A percentile compares a stretch with the other conserved stretches of the same genome.
Evolutionary conservation across 2,113 vertebrate species (phyloP).

Genomic region (Catharus fuscescens): DNA sequence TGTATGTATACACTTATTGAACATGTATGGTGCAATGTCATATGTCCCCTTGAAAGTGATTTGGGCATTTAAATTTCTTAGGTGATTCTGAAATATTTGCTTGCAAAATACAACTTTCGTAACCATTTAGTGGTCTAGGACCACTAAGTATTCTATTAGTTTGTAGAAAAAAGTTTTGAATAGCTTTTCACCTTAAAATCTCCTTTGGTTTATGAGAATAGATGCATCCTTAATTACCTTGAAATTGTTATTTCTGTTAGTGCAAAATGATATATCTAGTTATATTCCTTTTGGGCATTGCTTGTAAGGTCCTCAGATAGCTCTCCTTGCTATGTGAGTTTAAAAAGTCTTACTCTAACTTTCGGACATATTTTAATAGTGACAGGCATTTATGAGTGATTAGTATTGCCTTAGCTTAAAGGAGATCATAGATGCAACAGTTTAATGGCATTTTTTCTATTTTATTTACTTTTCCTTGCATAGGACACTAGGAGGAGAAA

Average conservation of each 20-base stretch:
- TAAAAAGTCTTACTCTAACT: background rate
- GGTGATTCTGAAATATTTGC: background rate
- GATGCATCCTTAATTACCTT: background rate
- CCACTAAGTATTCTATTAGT: background rate
- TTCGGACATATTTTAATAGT: background rate
- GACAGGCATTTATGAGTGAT: background rate
- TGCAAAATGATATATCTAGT: background rate
- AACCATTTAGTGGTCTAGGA: background rate
- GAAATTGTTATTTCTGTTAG: background rate
- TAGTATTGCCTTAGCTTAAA: background rate
- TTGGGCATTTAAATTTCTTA: background rate
- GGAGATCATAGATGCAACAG: background rate
- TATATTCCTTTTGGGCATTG: background rate
- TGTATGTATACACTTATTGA: fast-evolving
- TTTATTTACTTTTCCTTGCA: background rate
- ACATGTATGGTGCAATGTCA: background rate
- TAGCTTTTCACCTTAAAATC: background rate
- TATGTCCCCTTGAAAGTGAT: background rate
- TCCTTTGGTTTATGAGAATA: background rate
- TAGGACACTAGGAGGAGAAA: background rate
- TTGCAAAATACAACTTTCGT: background rate
- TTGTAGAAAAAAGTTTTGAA: background rate
- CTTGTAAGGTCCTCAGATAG: background rate
- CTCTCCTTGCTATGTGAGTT: background rate
- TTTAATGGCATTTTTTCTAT: background rate